Conservation (phyloP, 2,888 invertebrate genomes). For the Tridacna crocea region DNA sequence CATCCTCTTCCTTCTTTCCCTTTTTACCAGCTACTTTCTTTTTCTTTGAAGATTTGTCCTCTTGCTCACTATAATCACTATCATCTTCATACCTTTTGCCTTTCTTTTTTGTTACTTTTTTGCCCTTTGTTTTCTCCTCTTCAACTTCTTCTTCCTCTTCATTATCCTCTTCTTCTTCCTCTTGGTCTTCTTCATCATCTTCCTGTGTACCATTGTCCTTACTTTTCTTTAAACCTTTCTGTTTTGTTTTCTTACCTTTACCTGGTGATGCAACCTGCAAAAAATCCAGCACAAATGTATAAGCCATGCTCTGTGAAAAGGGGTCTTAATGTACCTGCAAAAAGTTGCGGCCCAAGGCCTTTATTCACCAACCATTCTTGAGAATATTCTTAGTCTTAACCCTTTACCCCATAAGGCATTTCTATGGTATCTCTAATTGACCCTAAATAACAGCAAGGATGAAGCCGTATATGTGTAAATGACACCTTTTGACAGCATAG, state of each 20-base stretch:
- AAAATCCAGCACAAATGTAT: not conserved
- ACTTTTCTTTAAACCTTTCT: slow-evolving; percentile 42
- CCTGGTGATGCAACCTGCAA: slow-evolving; percentile 14
- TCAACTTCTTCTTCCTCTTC: slow-evolving; percentile 35
- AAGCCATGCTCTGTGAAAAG: not conserved
- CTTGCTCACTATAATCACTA: slow-evolving; percentile 42
- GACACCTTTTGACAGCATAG: no score
- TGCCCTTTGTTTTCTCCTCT: slow-evolving; percentile 36
- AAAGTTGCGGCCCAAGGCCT: no score
- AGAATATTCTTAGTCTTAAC: no score
- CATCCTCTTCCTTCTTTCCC: slow-evolving; percentile 41
- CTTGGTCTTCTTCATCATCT: slow-evolving; percentile 45
- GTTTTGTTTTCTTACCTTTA: slow-evolving; percentile 41
- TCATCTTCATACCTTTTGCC: slow-evolving; percentile 53
- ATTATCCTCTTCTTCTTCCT: slow-evolving; percentile 51
- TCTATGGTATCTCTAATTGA: no score
- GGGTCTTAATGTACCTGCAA: no score
- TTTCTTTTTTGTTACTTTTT: slow-evolving; percentile 46
- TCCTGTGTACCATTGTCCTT: slow-evolving; percentile 25
- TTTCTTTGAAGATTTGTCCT: slow-evolving; percentile 46
- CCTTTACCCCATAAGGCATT: no score
- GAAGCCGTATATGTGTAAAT: no score
- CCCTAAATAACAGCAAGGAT: no score
- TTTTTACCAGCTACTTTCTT: slow-evolving; percentile 34
- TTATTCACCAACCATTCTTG: no score